phyloP scores from a whole-genome alignment of 2,797 vertebrate genomes.

The Enteromius paludinosus region DNA sequence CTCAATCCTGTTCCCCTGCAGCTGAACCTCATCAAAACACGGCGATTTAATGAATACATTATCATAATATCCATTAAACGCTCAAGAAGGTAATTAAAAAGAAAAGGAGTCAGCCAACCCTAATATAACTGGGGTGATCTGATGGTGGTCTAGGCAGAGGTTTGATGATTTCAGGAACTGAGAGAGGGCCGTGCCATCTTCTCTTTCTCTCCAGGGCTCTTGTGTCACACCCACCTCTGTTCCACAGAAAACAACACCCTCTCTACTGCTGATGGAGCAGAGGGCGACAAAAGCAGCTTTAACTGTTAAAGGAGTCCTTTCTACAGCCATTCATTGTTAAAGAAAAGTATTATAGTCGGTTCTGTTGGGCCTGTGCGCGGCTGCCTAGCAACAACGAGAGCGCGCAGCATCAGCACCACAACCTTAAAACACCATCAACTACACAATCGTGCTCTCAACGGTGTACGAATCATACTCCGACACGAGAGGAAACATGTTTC shows the following conservation, averaged over 20 bases:
- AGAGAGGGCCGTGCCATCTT: neutral
- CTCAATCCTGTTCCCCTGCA: neutral
- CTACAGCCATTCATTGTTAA: neutral
- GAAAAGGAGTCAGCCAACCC: neutral
- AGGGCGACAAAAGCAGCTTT: neutral
- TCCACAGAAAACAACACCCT: constrained; percentile 37
- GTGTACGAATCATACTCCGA: neutral
- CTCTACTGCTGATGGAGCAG: neutral
- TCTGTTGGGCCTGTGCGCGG: constrained; percentile 56
- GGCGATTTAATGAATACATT: neutral
- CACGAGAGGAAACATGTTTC: neutral
- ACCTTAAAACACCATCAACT: neutral
- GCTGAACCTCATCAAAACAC: neutral
- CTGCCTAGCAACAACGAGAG: constrained; percentile 80
- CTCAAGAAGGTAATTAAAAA: neutral
- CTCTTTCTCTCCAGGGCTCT: constrained; percentile 16
- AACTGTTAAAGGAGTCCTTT: neutral
- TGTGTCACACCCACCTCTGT: constrained; percentile 25
- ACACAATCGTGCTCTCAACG: neutral
- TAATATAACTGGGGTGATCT: neutral
- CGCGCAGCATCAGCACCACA: constrained; percentile 75
- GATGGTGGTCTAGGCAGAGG: neutral
- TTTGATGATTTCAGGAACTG: neutral
- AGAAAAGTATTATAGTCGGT: neutral
- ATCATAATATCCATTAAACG: neutral